Base-by-base conservation (phyloP, 1,140 invertebrate genomes). In the Oncopodura yosiiana region DNA sequence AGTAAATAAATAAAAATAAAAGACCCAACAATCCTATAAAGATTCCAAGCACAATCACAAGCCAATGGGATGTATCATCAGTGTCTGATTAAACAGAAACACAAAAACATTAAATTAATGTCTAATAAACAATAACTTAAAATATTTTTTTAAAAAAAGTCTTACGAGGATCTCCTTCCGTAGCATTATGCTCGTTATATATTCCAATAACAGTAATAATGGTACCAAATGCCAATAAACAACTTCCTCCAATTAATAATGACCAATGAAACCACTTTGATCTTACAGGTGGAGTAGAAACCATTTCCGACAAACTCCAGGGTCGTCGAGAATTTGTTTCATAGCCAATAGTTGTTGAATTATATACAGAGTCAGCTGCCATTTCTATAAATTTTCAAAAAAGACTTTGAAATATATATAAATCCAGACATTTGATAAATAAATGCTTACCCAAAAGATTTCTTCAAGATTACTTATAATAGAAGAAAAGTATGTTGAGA, bases 231-330 rank as follows among this genome's bases (percentile, higher is more conserved):
- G 37, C 54, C 12, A 56, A 24, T 16, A 49, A 24, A 19, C 50
- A 19, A 37, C 41, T 37, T 16, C 54, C 54, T 1, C 48, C 48
- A 36, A 56, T 42, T 3, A 56, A 41, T 16, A 56, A 30, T 0
- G 42, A 38, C 21, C 38, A 42, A 14, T 50, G 54, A 39, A 56
- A 44, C 46, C 54, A 56, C 27, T 41, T 38, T 19, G 46, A 42
- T n/a, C 46, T 19, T 6, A 39, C 19, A 18, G n/a, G 29, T 27
- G 54, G 54, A 16, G 54, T 46, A 4, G 46, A 42, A 1, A 56
- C 54, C 49, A 56, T 49, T 45, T 56, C 54, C n/a, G 46, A 50
- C 3, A 56, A 30, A 50, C 50, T 56, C 54, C 54, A 56, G 27
- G 54, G 46, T 12, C 54, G 46, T 27, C 48, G 23, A 21, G 37